Conservation (phyloP, 2,888 invertebrate species). For the Amaurobius ferox region DNA sequence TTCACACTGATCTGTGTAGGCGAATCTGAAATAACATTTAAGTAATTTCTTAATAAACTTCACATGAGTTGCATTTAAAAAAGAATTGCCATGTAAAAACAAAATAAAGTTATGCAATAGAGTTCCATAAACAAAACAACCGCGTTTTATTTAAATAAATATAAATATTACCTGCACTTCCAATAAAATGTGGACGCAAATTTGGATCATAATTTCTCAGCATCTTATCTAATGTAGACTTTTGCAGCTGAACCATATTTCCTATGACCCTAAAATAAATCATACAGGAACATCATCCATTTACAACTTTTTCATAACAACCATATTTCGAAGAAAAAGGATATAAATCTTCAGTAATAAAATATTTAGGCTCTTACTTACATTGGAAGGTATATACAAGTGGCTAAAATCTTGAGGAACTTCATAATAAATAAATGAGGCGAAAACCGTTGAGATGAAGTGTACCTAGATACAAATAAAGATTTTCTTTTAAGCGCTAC, state of each 20-base stretch:
- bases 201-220: constrained; percentile 49
- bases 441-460: background rate
- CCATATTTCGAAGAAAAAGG: too few species aligned
- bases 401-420: constrained; percentile 17
- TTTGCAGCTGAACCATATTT: constrained; percentile 45
- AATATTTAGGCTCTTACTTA: constrained; percentile 23
- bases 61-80: too few species aligned
- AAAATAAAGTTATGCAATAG: too few species aligned
- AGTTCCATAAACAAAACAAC: background rate
- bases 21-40: constrained; percentile 54
- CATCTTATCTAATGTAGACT: constrained; percentile 48
- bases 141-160: background rate
- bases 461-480: too few species aligned
- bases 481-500: too few species aligned
- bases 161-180: constrained; percentile 44
- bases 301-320: too few species aligned
- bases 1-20: constrained; percentile 61
- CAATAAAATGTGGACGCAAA: constrained; percentile 41
- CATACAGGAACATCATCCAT: too few species aligned
- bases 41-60: too few species aligned
- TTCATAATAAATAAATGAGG: constrained; percentile 21
- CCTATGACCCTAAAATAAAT: constrained; percentile 31
- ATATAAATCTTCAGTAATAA: too few species aligned
- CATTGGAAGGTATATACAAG: constrained; percentile 19
- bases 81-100: too few species aligned